Evolutionary conservation across 2,888 invertebrate genomes (phyloP), one percentile per base, ranked within the genome.

Genomic region (Melanostoma scalare): DNA sequence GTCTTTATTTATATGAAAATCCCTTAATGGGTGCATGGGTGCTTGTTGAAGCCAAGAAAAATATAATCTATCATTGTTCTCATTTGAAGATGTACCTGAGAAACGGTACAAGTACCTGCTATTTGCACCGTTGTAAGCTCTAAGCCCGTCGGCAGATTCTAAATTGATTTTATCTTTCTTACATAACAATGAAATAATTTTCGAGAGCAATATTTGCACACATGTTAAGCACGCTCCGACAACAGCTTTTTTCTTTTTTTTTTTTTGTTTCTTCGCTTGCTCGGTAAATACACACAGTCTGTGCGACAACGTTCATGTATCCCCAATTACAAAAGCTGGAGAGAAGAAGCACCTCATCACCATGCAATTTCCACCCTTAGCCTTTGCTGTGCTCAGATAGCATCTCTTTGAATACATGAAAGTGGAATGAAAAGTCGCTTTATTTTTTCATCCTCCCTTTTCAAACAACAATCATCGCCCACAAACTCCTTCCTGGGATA

Each of bases 91-190:
- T 63, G 33, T 9, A 50, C 31, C 9, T n/a, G 8, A 3, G n/a
- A 30, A 53, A 8, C 20, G 20, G 20, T 20, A 20, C 20, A 20
- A 20, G 20, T 20, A 20, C 20, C 20, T 20, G 20, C 20, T 20
- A 20, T 20, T 52, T 74, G 68, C 50, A 52, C 48, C 33, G 10
- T 20, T 31, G 35, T 56, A 58, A 46, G 30, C 10, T 63, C 31
- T 53, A 61, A 69, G 44, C 73, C 50, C 36, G 10, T 50, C 46
- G 55, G 68, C 61, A 36, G 46, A 65, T 44, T 56, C 60, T 52
- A 60, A 84, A 84, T 71, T 84, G 74, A 75, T 79, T 79, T 79
- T 65, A 61, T 71, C 58, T 79, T 36, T 63, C 71, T 75, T 74
- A 67, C 79, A 61, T 84, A 79, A 75, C 65, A 69, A 74, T 71